Evolutionary conservation across 2,797 vertebrate genomes (phyloP), one percentile per base, ranked within the genome.

Genomic region (Chelon labrosus): DNA sequence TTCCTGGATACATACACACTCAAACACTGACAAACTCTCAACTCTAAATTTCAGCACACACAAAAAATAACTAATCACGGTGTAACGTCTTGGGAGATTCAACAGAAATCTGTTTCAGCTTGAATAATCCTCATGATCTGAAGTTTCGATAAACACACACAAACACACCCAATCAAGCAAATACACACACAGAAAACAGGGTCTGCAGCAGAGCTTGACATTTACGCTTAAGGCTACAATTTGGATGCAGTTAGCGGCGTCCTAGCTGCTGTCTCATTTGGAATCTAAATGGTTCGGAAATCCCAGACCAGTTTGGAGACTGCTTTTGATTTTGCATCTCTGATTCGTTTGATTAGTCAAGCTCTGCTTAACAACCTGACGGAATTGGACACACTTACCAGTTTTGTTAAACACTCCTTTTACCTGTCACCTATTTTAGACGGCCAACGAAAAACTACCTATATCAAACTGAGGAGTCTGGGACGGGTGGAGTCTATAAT

Each of bases 201-300:
- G 62, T 58, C 60, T 69, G 38, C 16, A 84, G 77, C 68, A 79
- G 71, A 79, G 75, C 68, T 82, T 82, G 73, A 80, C 71, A 38
- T 79, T 16, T 46, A 11, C 1, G 9, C 51, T 60, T n/a, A 4
- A 41, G 55, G 25, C 20, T 22, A 73, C 49, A 56, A 25, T 9
- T 37, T 16, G 42, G 55, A 6, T 17, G 31, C 27, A 58, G 35
- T 47, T 39, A 42, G 19, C 3, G 3, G 14, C 1, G 11, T 68
- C 44, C 10, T 0, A 56, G 53, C n/a, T 56, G 31, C 37, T 49
- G 14, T 59, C 52, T 81, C 38, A 57, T 46, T 14, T 73, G 5
- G 19, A 51, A 27, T 59, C n/a, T 39, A 41, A 38, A 46, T 53
- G n/a, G 12, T 19, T 47, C 16, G 31, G 31, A 31, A 31, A 31